Percentiles rank a stretch among this genome's conserved stretches.
phyloP scores from a whole-genome alignment of 1,140 invertebrate genomes.

The Zaprionus vittiger region DNA sequence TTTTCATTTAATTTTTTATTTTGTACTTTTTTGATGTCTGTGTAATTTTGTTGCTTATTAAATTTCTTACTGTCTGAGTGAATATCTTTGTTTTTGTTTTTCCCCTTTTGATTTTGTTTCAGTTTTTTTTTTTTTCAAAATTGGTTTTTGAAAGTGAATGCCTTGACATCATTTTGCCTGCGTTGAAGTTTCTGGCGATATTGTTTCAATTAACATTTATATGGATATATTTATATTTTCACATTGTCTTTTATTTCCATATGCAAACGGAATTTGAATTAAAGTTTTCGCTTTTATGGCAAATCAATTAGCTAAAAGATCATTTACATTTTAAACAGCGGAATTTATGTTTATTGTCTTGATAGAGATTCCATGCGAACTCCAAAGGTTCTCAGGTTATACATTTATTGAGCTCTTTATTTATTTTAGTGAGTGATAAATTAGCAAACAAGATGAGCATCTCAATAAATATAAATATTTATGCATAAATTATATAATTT shows the following conservation, averaged over 20 bases:
- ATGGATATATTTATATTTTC: slow-evolving; percentile 34
- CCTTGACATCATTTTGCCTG: slow-evolving; percentile 71
- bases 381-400: neutral
- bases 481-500: slow-evolving; percentile 64
- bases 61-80: slow-evolving; percentile 33
- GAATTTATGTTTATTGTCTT: neutral
- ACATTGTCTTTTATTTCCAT: slow-evolving; percentile 33
- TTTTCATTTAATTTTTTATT: slow-evolving; percentile 26
- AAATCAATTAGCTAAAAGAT: slow-evolving; percentile 31
- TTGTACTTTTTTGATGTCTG: slow-evolving; percentile 41
- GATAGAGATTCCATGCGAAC: neutral
- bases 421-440: slow-evolving; percentile 5
- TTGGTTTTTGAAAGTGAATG: slow-evolving; percentile 74
- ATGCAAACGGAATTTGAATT: slow-evolving; percentile 13
- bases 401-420: neutral
- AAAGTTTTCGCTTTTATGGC: slow-evolving; percentile 19
- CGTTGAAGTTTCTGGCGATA: slow-evolving; percentile 5
- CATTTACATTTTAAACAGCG: slow-evolving; percentile 39
- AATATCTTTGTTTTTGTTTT: slow-evolving; percentile 46
- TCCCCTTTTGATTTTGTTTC: neutral
- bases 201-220: slow-evolving; percentile 43
- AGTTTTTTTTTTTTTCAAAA: slow-evolving; percentile 43
- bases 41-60: slow-evolving; percentile 47
- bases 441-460: slow-evolving; percentile 1
- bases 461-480: slow-evolving; percentile 58